Evolutionary conservation across 2,888 invertebrate species (phyloP).

Genomic region (Sminthurides aquaticus): DNA sequence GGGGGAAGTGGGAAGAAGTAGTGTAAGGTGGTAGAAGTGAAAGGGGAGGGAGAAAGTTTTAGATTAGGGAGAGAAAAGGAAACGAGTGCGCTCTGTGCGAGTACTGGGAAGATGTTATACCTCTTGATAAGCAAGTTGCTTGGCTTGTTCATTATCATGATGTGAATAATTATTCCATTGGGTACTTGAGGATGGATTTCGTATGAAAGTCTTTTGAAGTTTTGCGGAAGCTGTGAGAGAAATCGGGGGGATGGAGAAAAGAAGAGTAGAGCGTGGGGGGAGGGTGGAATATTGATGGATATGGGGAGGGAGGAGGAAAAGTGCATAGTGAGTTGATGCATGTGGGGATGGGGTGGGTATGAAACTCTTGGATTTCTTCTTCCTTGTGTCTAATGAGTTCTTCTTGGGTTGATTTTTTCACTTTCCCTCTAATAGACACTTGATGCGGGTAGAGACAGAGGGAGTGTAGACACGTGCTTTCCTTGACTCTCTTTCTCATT

Average conservation of each 20-base stretch:
- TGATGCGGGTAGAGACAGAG: not conserved
- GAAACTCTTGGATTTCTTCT: not conserved
- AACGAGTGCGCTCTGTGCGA: too few relatives aligned
- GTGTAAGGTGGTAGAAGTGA: too few relatives aligned
- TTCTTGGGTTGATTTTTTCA: not conserved
- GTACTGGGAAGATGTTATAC: slow-evolving; percentile 14
- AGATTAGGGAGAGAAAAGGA: slow-evolving; percentile 4
- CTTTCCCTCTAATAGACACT: not conserved
- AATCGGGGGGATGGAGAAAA: not conserved
- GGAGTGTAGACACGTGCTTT: not conserved
- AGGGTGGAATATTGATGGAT: too few relatives aligned
- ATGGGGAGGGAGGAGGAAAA: not conserved
- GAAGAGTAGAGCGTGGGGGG: not conserved
- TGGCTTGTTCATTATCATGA: slow-evolving; percentile 11
- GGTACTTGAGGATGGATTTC: slow-evolving; percentile 14
- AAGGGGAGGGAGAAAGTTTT: not conserved
- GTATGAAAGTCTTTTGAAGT: slow-evolving; percentile 18
- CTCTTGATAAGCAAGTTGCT: slow-evolving; percentile 14
- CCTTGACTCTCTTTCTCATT: not conserved
- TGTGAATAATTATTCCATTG: slow-evolving; percentile 16
- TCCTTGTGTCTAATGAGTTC: not conserved
- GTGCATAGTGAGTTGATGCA: not conserved
- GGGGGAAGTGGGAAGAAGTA: too few relatives aligned
- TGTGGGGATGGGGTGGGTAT: not conserved
- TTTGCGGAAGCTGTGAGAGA: not conserved